Percentiles rank a stretch among this genome's conserved stretches.
These are phyloP conservation scores for Nothoprocta perdicaria DNA, from an alignment of 2,113 vertebrate species.

Conservation along the genomic window DNA sequence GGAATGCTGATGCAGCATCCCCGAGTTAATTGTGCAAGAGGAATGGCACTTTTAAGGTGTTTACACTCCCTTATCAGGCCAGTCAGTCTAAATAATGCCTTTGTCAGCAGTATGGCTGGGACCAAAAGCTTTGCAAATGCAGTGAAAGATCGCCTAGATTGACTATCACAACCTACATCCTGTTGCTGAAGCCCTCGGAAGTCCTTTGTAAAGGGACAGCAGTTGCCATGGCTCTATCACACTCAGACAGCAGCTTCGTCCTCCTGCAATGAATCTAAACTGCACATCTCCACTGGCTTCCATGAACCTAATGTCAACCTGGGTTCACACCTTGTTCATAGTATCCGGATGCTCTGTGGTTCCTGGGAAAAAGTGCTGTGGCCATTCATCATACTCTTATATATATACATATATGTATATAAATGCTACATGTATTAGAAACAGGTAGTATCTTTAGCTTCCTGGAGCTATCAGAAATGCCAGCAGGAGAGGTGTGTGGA, in stretches of 20 bases:
- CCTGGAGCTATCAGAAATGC: background rate
- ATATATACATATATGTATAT: background rate
- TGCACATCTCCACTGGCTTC: background rate
- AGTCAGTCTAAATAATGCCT: slow-evolving; percentile 28
- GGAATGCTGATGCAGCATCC: slow-evolving; percentile 66
- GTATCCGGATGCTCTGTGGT: background rate
- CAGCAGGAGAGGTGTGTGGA: background rate
- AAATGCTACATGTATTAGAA: background rate
- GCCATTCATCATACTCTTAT: background rate
- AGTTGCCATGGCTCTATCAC: background rate
- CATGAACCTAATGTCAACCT: background rate
- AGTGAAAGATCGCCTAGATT: background rate
- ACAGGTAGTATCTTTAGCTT: background rate
- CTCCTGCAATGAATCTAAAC: background rate
- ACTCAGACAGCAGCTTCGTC: background rate
- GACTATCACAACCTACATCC: background rate
- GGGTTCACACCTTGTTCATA: background rate
- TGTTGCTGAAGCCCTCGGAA: background rate
- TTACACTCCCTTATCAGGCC: slow-evolving; percentile 43
- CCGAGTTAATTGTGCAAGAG: slow-evolving; percentile 57
- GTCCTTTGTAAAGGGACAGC: background rate
- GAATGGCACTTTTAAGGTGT: slow-evolving; percentile 55
- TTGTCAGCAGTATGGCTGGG: slow-evolving; percentile 31
- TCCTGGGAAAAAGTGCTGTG: background rate
- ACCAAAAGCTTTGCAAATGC: slow-evolving; percentile 32